Conservation (phyloP, 2,888 invertebrate genomes). For the Aphodius granarius region DNA sequence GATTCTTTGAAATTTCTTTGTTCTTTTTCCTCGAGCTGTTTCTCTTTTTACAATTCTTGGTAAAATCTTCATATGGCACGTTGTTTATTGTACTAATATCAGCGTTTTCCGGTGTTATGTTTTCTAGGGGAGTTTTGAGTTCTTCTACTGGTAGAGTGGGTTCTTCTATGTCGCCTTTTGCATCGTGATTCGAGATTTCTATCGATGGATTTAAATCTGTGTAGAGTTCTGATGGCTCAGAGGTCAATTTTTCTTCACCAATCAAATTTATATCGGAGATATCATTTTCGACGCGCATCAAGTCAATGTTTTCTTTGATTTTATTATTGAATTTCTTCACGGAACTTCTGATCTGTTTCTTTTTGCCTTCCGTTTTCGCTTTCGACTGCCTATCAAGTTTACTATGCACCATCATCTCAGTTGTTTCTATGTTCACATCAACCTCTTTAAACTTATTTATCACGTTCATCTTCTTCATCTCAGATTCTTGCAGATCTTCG, state of each 20-base stretch:
- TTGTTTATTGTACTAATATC: not conserved
- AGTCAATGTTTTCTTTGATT: conserved; percentile 25
- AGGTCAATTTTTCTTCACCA: not conserved
- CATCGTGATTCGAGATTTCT: not conserved
- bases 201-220: not conserved
- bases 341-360: conserved; percentile 2
- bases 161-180: not conserved
- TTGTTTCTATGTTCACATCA: conserved; percentile 25
- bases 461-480: not conserved
- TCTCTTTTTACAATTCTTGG: not conserved
- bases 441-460: conserved; percentile 26
- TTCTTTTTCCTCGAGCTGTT: not conserved
- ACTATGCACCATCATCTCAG: not conserved
- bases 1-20: not conserved
- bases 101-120: not conserved
- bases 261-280: not conserved
- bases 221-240: not conserved
- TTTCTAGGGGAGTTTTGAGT: not conserved
- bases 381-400: conserved; percentile 17
- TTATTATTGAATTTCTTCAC: conserved; percentile 20
- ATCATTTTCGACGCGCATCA: conserved; percentile 3
- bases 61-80: not conserved
- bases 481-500: not conserved
- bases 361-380: conserved; percentile 16
- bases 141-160: not conserved